Evolutionary conservation across 2,797 vertebrate species (phyloP), one percentile per base, ranked within the genome.

Genomic region (Cossypha dichroa): DNA sequence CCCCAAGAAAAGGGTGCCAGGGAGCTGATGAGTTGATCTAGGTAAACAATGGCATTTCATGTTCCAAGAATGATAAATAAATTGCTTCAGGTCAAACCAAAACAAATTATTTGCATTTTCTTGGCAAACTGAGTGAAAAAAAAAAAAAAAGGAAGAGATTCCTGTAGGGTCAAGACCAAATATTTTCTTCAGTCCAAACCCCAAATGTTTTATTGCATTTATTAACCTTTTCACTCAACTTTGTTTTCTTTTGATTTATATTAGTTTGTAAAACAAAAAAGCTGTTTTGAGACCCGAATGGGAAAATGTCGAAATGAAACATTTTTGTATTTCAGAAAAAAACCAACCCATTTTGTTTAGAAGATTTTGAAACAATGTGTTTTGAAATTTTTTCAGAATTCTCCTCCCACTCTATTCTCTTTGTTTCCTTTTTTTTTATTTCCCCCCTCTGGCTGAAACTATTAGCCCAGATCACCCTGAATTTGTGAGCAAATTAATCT

Each of bases 291-390:
- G 82, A 66, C 76, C 63, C 0, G 0, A 94, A 86, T 81, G 62
- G 73, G 83, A 93, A 84, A 88, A 93, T 84, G 82, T 86, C 15
- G 62, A 95, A 94, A 93, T 72, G 79, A 83, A 93, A 62, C 22
- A 68, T 90, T 88, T 95, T 73, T 69, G 58, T 88, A 55, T 93
- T 94, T 91, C 79, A 91, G 82, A 94, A 80, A 68, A 63, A 91
- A 87, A 70, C 1, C 45, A 85, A 48, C 28, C 60, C 91, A 34
- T 90, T 94, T 95, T 94, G 62, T 93, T 94, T 66, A 94, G 82
- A 94, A 94, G 90, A 93, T 93, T 94, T 95, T 88, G 95, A 94
- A 97, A 96, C 94, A 95, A 95, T 95, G 69, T 85, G 38, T 92
- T 96, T 95, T 9, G 22, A 88, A 88, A 81, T 85, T 62, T 95